Conservation (phyloP, 2,888 invertebrate genomes). For the Ichneumoninae sp. region DNA sequence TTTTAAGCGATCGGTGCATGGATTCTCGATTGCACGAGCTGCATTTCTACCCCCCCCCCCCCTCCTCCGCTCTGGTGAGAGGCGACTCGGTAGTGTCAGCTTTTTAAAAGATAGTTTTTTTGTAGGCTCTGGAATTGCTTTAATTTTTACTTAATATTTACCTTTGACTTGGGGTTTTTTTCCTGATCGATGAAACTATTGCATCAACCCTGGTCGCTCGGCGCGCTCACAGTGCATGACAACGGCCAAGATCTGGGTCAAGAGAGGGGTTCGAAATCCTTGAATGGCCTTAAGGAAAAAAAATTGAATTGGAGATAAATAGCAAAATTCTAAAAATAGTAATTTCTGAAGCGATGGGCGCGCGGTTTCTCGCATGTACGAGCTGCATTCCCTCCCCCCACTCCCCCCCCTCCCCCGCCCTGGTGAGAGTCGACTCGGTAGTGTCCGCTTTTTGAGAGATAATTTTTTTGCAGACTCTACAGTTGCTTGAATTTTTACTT, state of each 20-base stretch:
- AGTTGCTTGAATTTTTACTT: too few species aligned
- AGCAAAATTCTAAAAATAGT: constrained; percentile 56
- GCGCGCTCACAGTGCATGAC: constrained; percentile 36
- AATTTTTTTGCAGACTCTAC: too few species aligned
- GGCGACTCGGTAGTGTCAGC: too few species aligned
- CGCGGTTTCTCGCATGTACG: constrained; percentile 22
- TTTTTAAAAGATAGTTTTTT: too few species aligned
- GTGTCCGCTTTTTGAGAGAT: too few species aligned
- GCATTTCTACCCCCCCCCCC: too few species aligned
- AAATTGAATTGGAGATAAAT: constrained; percentile 21
- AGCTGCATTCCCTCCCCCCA: too few species aligned
- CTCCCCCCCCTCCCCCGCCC: too few species aligned
- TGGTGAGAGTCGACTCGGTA: too few species aligned
- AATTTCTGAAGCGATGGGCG: constrained; percentile 66
- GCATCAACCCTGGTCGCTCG: constrained; percentile 2
- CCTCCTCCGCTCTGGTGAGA: too few species aligned
- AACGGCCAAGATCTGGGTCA: constrained; percentile 82
- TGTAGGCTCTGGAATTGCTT: too few species aligned
- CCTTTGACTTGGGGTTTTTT: neutral
- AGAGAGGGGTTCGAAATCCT: constrained; percentile 82
- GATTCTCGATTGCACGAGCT: constrained; percentile 22
- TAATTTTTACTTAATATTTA: too few species aligned
- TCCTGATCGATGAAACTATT: neutral
- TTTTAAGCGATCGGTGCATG: constrained; percentile 60
- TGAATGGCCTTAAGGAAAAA: constrained; percentile 72